Evolutionary conservation across 92 coral and sea anemone genomes (phyloP).

Genomic region (Zoanthus gigantus): DNA sequence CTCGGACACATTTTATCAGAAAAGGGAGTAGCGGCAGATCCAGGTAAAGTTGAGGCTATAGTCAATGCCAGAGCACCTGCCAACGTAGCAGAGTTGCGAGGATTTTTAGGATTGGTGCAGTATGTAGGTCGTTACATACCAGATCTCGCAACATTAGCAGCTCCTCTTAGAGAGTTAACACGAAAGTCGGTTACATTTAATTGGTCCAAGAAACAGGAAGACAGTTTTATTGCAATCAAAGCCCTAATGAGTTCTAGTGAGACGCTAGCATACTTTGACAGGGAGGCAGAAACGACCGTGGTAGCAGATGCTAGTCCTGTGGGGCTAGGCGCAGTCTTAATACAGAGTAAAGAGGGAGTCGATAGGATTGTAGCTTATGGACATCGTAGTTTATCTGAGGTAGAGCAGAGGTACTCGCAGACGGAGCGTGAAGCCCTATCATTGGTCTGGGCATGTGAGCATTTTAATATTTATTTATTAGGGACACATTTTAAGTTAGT

Average conservation of each 20-base stretch:
- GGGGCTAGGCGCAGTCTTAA: conserved; percentile 21
- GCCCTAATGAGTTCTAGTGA: conserved; percentile 17
- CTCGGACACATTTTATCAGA: no score
- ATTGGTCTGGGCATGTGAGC: no score
- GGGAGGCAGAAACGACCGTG: conserved; percentile 10
- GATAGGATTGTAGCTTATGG: conserved; percentile 30
- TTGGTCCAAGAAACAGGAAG: conserved; percentile 8
- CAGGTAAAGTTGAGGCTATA: no score
- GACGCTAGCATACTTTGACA: conserved; percentile 30
- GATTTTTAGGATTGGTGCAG: background rate
- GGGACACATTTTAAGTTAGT: no score
- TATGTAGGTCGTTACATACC: conserved; percentile 38
- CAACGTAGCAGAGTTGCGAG: no score
- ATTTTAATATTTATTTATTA: no score
- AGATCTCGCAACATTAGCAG: conserved; percentile 41
- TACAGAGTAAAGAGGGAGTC: conserved; percentile 1
- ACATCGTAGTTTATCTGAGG: conserved; percentile 15
- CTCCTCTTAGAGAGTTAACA: conserved; percentile 5
- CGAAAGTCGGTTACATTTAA: conserved; percentile 34
- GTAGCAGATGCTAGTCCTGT: conserved; percentile 43
- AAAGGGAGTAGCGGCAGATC: no score
- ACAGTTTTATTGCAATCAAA: conserved; percentile 18
- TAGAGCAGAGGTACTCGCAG: no score
- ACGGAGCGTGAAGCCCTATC: no score
- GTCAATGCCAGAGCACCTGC: no score